phyloP scores from a whole-genome alignment of 2,888 invertebrate genomes.

The Eulithis testata region DNA sequence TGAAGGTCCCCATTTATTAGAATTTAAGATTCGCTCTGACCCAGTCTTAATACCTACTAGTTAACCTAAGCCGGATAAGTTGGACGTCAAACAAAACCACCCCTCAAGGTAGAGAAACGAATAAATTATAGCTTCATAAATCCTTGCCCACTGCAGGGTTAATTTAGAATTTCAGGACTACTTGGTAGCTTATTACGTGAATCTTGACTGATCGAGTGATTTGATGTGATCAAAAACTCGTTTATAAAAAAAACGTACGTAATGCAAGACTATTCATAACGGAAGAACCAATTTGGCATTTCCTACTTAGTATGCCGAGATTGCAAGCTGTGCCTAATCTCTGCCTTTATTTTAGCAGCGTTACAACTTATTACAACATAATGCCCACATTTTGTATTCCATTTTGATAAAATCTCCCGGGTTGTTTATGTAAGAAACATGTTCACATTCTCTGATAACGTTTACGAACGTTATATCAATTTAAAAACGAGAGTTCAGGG shows the following conservation, averaged over 20 bases:
- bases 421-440: background rate
- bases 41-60: constrained; percentile 16
- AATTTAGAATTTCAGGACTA: background rate
- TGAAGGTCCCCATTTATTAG: background rate
- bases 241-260: background rate
- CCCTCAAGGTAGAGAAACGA: constrained; percentile 21
- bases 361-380: constrained; percentile 12
- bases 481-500: constrained; percentile 3
- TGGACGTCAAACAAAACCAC: constrained; percentile 34
- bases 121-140: constrained; percentile 31
- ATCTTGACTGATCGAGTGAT: background rate
- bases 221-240: background rate
- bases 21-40: constrained; percentile 17
- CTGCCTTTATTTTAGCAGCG: constrained; percentile 10
- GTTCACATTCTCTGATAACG: background rate
- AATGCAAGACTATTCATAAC: background rate
- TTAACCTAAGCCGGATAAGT: constrained; percentile 23
- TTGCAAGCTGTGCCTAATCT: constrained; percentile 31
- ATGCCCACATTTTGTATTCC: constrained; percentile 10
- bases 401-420: constrained; percentile 1
- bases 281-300: constrained; percentile 8
- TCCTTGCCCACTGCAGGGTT: constrained; percentile 1
- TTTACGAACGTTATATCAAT: background rate
- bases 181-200: background rate
- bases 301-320: constrained; percentile 6